Percentiles rank a stretch among this genome's conserved stretches.
Conservation (phyloP, 2,888 invertebrate species). For the Euclidia mi region DNA sequence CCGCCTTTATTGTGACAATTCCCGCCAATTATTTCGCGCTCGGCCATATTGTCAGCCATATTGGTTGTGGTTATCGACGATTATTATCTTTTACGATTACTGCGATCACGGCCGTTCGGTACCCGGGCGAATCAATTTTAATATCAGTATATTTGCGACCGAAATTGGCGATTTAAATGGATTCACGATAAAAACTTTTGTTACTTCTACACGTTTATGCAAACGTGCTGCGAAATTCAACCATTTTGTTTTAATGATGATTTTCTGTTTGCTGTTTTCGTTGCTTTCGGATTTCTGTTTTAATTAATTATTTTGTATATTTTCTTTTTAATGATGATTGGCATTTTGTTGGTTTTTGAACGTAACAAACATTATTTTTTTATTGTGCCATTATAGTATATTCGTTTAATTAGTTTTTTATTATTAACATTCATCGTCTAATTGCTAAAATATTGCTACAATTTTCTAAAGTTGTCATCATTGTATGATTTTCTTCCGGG, state of each 20-base stretch:
- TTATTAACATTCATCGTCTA: no score
- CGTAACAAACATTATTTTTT: no score
- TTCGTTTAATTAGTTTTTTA: no score
- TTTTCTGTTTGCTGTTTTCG: conserved; percentile 15
- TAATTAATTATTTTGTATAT: conserved; percentile 1
- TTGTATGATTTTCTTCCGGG: no score
- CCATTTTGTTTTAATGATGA: conserved; percentile 28
- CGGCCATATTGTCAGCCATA: conserved; percentile 57
- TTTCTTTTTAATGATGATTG: not conserved
- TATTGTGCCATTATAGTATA: no score
- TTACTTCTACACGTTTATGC: conserved; percentile 28
- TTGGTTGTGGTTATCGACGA: conserved; percentile 60
- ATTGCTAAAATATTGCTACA: no score
- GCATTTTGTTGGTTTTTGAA: not conserved
- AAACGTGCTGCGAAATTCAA: conserved; percentile 19
- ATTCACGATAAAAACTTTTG: conserved; percentile 45
- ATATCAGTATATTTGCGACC: conserved; percentile 52
- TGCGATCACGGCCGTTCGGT: conserved; percentile 45
- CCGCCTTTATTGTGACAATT: conserved; percentile 47
- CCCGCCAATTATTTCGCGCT: conserved; percentile 62
- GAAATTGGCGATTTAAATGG: conserved; percentile 61
- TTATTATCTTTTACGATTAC: conserved; percentile 73
- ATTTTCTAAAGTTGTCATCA: no score
- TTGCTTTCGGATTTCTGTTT: not conserved
- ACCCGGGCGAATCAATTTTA: conserved; percentile 63